A percentile compares a stretch with the other conserved stretches of the same genome.
Evolutionary conservation across 2,113 vertebrate genomes (phyloP).

Genomic region (Stercorarius parasiticus): DNA sequence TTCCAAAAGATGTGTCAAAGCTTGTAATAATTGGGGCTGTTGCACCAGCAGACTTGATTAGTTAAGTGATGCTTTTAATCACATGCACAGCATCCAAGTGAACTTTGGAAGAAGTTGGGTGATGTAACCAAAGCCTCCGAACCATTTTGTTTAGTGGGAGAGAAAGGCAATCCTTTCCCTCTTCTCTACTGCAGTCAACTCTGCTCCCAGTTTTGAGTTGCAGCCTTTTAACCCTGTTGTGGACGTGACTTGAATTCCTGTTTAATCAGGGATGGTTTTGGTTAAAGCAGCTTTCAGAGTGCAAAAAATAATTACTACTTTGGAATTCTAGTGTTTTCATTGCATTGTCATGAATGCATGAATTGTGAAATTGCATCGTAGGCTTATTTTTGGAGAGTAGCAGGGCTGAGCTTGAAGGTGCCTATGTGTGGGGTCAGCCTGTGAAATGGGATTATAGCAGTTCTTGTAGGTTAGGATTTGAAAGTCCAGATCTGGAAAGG

Average conservation of each 20-base stretch:
- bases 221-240: background rate
- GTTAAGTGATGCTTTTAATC: slow-evolving; percentile 13
- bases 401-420: background rate
- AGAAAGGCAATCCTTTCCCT: background rate
- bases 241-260: background rate
- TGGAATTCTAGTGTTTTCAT: background rate
- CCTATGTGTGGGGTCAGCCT: background rate
- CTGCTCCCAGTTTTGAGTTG: background rate
- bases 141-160: background rate
- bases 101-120: background rate
- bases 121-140: background rate
- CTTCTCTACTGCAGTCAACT: background rate
- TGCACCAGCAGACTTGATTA: background rate
- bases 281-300: background rate
- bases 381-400: background rate
- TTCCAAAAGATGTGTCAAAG: slow-evolving; percentile 21
- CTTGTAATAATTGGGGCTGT: background rate
- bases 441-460: background rate
- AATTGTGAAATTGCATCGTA: background rate
- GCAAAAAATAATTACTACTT: background rate
- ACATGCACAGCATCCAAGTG: background rate
- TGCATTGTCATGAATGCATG: too few species aligned
- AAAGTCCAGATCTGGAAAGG: background rate
- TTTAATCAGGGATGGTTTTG: background rate
- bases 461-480: background rate